Percentiles rank a stretch among this genome's conserved stretches.
Conservation (phyloP, 1,140 invertebrate genomes). For the Lerema accius region DNA sequence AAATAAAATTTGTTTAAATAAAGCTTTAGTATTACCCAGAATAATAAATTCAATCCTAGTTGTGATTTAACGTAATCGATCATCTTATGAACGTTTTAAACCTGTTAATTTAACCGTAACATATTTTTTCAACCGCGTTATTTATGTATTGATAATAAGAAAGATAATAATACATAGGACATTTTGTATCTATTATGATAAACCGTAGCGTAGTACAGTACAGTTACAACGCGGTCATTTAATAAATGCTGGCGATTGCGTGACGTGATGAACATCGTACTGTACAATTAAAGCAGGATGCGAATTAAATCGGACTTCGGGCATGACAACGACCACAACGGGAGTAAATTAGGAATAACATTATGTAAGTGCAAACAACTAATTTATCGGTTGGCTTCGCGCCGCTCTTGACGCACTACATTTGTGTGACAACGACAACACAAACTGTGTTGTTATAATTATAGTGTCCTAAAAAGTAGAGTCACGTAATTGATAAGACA, state of each 20-base stretch:
- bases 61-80: too few relatives aligned
- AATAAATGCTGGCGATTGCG: slow-evolving; percentile 5
- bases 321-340: not conserved
- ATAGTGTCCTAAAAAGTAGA: too few relatives aligned
- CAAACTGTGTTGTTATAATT: too few relatives aligned
- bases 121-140: too few relatives aligned
- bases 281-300: not conserved
- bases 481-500: too few relatives aligned
- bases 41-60: too few relatives aligned
- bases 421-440: not conserved
- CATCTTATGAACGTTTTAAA: too few relatives aligned
- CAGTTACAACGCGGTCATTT: not conserved
- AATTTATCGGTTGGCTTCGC: not conserved
- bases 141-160: not conserved
- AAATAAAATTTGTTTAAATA: too few relatives aligned
- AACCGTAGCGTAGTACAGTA: not conserved
- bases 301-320: slow-evolving; percentile 1
- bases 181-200: too few relatives aligned
- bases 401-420: not conserved
- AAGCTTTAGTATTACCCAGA: too few relatives aligned
- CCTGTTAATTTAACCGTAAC: too few relatives aligned
- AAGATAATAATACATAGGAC: not conserved
- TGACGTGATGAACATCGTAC: not conserved
- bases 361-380: not conserved
- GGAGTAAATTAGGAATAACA: not conserved